Evolutionary conservation across 2,888 invertebrate genomes (phyloP).

Genomic region (Phaedon cochleariae): DNA sequence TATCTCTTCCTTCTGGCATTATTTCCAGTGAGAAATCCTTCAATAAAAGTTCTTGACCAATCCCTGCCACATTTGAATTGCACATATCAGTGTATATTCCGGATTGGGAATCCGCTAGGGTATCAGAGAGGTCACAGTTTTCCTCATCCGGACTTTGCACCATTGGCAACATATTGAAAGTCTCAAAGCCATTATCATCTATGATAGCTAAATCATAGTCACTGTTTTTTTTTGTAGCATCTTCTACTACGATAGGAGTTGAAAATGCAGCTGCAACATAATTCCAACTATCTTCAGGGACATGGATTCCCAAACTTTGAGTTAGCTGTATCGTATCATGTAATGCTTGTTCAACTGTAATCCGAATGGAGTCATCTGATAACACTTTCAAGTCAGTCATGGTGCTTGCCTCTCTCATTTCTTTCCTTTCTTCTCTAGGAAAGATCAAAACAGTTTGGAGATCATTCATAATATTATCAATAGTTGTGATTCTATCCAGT

Average conservation of each 20-base stretch:
- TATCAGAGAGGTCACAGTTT: background rate
- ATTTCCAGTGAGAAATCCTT: background rate
- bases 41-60: constrained; percentile 9
- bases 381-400: background rate
- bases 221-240: background rate
- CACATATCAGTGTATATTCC: constrained; percentile 6
- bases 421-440: too few relatives aligned
- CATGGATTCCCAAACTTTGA: constrained; percentile 2
- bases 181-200: background rate
- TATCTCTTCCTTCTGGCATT: constrained; percentile 4
- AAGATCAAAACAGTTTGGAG: too few relatives aligned
- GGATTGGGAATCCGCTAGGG: background rate
- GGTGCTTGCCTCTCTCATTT: background rate
- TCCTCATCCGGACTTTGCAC: background rate
- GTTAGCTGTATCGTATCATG: background rate
- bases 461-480: too few relatives aligned
- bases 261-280: background rate
- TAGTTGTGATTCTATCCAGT: too few relatives aligned
- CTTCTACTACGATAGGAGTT: constrained; percentile 3
- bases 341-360: background rate
- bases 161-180: background rate
- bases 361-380: background rate
- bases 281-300: constrained; percentile 3
- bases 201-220: background rate
- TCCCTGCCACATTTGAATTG: constrained; percentile 1